Base-by-base conservation (phyloP, 92 coral and sea anemone species). In the Epizoanthus fatuus region DNA sequence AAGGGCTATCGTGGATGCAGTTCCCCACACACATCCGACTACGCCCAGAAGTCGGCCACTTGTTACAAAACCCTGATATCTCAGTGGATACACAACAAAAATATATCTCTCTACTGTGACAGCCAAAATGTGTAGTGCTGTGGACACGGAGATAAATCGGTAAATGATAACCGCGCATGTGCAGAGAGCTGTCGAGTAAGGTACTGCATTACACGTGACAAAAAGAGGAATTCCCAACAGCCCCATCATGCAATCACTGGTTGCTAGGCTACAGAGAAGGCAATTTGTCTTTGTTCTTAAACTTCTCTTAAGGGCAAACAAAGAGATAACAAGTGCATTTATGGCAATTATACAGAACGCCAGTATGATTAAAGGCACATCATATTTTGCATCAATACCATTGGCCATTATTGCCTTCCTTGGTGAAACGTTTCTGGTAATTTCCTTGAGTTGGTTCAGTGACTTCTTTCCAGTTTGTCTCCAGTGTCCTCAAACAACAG, bases 221-320 rank as follows among this genome's bases (percentile, higher is more conserved):
- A 37, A 32, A 37, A 32, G 44, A 0, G 71, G 71, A 37, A 65
- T 65, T 37, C 71, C 71, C 0, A 65, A 65, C 25, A 20, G 25
- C 19, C 71, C 71, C 71, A 65, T 65, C 25, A 65, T 17, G 47
- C 37, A 37, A 37, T 65, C 71, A 22, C 71, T 65, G 47, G 19
- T 37, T 32, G 71, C 71, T 17, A 65, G 45, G 71, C 71, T 65
- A 37, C 44, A 32, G 16, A 65, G 71, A 39, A 65, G 39, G 5
- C 44, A 32, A 13, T 65, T 65, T 32, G 71, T 65, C 71, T 65
- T 65, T 13, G 71, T 65, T 65, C 47, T 39, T 32, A 65, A 42
- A 13, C 8, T 0, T 37, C 12, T 32, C 40, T 8, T 12, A 42
- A n/a, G 9, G 29, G 39, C 71, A 37, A 65, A 65, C 29, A 65